These are phyloP conservation scores for Centropristis striata DNA, from an alignment of 2,113 vertebrate genomes.

Conservation along the genomic window DNA sequence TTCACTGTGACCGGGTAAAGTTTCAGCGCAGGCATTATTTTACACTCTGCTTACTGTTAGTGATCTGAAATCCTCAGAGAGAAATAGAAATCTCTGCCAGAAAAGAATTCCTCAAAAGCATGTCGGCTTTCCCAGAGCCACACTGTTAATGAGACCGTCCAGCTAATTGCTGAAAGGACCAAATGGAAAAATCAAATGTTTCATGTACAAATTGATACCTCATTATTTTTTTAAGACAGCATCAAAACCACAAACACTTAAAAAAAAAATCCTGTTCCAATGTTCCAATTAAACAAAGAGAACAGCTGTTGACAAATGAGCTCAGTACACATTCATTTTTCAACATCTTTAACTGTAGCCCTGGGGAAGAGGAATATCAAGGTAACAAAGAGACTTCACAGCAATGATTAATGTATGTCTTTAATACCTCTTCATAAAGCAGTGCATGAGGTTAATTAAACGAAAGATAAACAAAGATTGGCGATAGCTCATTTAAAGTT, in stretches of 20 bases:
- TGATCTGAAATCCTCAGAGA: conserved; percentile 14
- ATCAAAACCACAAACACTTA: conserved; percentile 19
- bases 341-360: conserved; percentile 14
- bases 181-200: conserved; percentile 41
- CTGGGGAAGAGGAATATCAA: conserved; percentile 26
- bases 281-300: conserved; percentile 6
- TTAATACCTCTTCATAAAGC: conserved; percentile 28
- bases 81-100: conserved; percentile 43
- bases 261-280: too few species aligned
- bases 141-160: conserved; percentile 38
- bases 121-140: conserved; percentile 38
- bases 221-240: conserved; percentile 16
- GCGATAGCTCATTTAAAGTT: conserved; percentile 37
- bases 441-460: conserved; percentile 32
- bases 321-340: conserved; percentile 25
- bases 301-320: conserved; percentile 47
- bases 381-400: neutral
- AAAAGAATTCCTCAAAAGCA: conserved; percentile 46
- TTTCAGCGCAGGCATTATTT: neutral
- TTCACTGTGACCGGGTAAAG: neutral
- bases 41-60: conserved; percentile 36
- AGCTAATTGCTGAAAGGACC: conserved; percentile 37
- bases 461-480: too few species aligned
- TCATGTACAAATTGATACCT: conserved; percentile 37
- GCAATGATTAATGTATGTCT: conserved; percentile 54